Conservation (phyloP, 2,888 invertebrate genomes). For the Boloria euphrosyne region DNA sequence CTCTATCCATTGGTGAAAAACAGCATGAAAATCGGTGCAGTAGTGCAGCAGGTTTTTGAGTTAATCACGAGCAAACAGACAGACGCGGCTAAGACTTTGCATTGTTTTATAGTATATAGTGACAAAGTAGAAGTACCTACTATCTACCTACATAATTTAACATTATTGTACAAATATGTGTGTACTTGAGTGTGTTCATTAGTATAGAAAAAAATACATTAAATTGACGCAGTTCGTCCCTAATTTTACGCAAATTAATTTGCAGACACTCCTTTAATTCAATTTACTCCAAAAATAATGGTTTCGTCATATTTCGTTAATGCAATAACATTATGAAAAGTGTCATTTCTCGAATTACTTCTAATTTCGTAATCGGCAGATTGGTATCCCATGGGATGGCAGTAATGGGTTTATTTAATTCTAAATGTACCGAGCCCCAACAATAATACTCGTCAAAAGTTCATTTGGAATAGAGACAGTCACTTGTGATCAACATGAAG, state of each 20-base stretch:
- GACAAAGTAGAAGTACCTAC: too few relatives aligned
- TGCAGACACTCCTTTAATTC: conserved; percentile 11
- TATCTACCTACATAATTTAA: too few relatives aligned
- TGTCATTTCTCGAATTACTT: conserved; percentile 44
- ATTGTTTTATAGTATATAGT: too few relatives aligned
- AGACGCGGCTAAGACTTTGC: too few relatives aligned
- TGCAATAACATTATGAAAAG: conserved; percentile 25
- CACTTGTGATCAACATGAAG: conserved; percentile 44
- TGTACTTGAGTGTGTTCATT: not conserved
- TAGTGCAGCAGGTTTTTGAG: too few relatives aligned
- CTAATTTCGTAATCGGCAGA: conserved; percentile 51
- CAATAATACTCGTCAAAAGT: conserved; percentile 28
- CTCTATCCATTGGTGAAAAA: too few relatives aligned
- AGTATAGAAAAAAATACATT: not conserved
- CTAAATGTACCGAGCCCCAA: conserved; percentile 41
- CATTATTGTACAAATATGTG: too few relatives aligned
- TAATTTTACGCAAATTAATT: conserved; percentile 13
- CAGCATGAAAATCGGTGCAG: too few relatives aligned
- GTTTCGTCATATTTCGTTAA: conserved; percentile 5
- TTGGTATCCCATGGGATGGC: conserved; percentile 45
- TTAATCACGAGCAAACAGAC: too few relatives aligned
- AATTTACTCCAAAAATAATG: conserved; percentile 5
- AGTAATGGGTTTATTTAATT: conserved; percentile 38
- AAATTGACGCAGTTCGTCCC: not conserved
- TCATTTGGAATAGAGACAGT: conserved; percentile 35